Conservation (phyloP, 2,797 vertebrate species). For the Uromys caudimaculatus region DNA sequence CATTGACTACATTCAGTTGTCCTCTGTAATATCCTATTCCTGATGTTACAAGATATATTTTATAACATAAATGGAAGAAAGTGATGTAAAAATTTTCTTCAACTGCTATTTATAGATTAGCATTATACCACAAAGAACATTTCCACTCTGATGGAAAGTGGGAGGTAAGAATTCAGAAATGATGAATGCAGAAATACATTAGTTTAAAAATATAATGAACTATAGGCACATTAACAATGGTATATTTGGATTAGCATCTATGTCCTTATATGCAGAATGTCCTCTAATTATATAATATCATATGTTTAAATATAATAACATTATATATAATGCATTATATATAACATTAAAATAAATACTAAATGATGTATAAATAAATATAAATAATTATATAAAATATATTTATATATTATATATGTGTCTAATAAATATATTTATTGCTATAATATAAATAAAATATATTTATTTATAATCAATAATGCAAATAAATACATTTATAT, state of each 20-base stretch:
- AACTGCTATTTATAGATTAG: not conserved
- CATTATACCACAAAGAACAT: not conserved
- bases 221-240: not conserved
- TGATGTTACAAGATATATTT: slow-evolving; percentile 35
- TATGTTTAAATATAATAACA: not conserved
- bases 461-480: not conserved
- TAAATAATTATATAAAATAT: not conserved
- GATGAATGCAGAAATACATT: not conserved
- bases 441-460: not conserved
- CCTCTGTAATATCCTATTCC: not conserved
- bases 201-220: not conserved
- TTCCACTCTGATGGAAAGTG: too few relatives aligned
- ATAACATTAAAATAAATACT: not conserved
- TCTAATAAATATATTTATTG: not conserved
- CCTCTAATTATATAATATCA: not conserved
- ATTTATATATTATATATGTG: too few relatives aligned
- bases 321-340: too few relatives aligned
- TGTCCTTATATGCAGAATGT: not conserved
- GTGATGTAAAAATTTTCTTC: not conserved
- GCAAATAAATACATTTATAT: not conserved
- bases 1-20: not conserved
- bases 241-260: not conserved
- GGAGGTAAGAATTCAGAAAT: not conserved
- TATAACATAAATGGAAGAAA: not conserved
- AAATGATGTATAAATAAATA: not conserved